These are phyloP conservation scores for Stenurella melanura DNA, from an alignment of 2,888 invertebrate genomes.

Conservation along the genomic window DNA sequence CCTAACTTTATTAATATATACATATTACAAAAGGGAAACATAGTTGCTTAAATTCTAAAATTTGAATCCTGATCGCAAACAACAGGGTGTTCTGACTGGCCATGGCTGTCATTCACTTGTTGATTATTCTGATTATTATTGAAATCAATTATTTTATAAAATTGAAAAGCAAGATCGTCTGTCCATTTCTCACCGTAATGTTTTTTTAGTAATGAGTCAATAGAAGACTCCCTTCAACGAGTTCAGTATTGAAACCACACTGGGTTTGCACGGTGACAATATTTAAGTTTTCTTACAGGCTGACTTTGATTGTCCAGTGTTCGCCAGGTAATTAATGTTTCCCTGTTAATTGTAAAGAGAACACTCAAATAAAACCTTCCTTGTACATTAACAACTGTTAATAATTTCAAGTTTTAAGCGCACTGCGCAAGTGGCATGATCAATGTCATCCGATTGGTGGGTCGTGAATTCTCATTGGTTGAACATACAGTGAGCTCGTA, in stretches of 20 bases:
- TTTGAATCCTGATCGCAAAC: neutral
- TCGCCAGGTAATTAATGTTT: too few species aligned
- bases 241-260: neutral
- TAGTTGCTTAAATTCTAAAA: too few species aligned
- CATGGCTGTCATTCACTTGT: neutral
- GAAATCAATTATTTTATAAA: neutral
- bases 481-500: too few species aligned
- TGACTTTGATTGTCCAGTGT: too few species aligned
- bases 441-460: too few species aligned
- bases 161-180: neutral
- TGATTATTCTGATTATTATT: neutral
- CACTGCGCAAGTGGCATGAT: too few species aligned
- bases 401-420: too few species aligned
- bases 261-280: neutral
- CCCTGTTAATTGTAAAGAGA: too few species aligned
- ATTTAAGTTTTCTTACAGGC: neutral
- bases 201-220: neutral
- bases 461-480: too few species aligned
- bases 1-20: neutral
- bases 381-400: too few species aligned
- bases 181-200: neutral
- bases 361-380: too few species aligned
- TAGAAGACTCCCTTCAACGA: neutral
- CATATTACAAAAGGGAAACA: neutral
- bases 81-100: neutral